A percentile compares a stretch with the other conserved stretches of the same genome.
These are phyloP conservation scores for Rostratula benghalensis DNA, from an alignment of 2,113 vertebrate genomes.

Conservation along the genomic window DNA sequence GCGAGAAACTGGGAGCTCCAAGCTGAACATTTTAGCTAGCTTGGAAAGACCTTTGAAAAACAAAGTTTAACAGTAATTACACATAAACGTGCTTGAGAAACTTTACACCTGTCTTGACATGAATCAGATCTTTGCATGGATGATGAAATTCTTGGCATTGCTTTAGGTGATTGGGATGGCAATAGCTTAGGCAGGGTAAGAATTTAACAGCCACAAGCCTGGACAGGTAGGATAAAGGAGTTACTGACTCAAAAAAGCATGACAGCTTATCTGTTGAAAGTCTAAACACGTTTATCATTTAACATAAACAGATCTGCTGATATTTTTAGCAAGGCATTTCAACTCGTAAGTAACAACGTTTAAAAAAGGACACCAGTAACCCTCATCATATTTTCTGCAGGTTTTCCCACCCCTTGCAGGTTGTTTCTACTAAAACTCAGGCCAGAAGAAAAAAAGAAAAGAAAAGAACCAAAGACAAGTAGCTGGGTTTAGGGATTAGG, in stretches of 20 bases:
- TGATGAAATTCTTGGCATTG: conserved; percentile 60
- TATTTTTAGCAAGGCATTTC: conserved; percentile 60
- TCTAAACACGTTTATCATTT: conserved; percentile 61
- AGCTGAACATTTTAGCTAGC: background rate
- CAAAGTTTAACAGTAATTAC: conserved; percentile 54
- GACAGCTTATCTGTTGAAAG: conserved; percentile 58
- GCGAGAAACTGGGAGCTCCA: conserved; percentile 3
- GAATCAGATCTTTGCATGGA: conserved; percentile 47
- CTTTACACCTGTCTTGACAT: conserved; percentile 61
- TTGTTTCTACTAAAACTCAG: background rate
- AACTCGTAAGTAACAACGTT: conserved; percentile 37
- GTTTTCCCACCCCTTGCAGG: background rate
- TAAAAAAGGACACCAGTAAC: conserved; percentile 33
- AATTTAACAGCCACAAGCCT: conserved; percentile 52
- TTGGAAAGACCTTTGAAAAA: conserved; percentile 55
- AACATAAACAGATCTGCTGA: conserved; percentile 62
- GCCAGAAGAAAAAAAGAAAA: background rate
- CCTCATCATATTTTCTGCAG: conserved; percentile 16
- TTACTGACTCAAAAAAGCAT: conserved; percentile 46
- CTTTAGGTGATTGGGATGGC: conserved; percentile 46
- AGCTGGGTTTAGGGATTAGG: background rate
- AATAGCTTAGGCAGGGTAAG: conserved; percentile 28
- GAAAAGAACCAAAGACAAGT: background rate
- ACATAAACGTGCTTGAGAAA: conserved; percentile 51
- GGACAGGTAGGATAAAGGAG: conserved; percentile 60